Conservation (phyloP, 1,140 invertebrate species). For the Drosophila dunni region DNA sequence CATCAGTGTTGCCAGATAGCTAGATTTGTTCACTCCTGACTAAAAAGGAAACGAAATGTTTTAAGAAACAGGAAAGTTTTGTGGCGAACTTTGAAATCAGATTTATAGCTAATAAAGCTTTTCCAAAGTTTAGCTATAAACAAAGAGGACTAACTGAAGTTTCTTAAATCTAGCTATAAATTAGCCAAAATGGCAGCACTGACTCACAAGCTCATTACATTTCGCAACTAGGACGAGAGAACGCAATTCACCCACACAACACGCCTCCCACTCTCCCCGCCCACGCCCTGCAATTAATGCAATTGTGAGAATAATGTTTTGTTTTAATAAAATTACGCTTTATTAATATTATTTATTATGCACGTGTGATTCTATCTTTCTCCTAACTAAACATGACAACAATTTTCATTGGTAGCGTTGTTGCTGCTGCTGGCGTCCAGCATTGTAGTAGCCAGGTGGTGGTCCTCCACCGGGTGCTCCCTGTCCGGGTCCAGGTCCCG, state of each 20-base stretch:
- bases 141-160: too few relatives aligned
- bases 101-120: too few relatives aligned
- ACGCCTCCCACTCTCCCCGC: conserved; percentile 1
- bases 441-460: conserved; percentile 56
- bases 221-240: conserved; percentile 14
- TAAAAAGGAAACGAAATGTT: too few relatives aligned
- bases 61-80: too few relatives aligned
- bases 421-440: conserved; percentile 49
- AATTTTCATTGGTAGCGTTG: conserved; percentile 57
- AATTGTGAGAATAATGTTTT: conserved; percentile 50
- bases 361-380: conserved; percentile 3
- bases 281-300: conserved; percentile 10
- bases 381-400: conserved; percentile 28
- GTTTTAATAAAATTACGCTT: conserved; percentile 77
- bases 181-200: background rate
- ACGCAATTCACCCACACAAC: background rate
- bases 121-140: too few relatives aligned
- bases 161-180: too few relatives aligned
- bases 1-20: background rate
- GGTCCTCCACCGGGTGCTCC: conserved; percentile 26
- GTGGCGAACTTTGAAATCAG: too few relatives aligned
- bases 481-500: conserved; percentile 25
- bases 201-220: conserved; percentile 28
- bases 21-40: too few relatives aligned
- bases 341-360: conserved; percentile 65